Conservation (phyloP, 2,113 vertebrate genomes). For the Apistogramma diplotaenia region DNA sequence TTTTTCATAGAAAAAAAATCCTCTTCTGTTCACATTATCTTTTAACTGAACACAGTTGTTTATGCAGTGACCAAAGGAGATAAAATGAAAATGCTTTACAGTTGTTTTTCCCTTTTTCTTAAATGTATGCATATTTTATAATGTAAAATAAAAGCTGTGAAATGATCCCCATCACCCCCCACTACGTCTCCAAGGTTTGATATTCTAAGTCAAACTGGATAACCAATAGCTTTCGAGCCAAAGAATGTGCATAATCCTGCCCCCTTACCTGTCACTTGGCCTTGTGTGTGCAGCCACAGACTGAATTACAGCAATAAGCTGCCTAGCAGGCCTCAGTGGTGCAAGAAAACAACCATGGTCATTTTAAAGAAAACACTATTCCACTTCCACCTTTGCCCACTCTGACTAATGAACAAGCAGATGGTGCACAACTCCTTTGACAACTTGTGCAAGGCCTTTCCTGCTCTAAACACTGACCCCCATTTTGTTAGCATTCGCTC, state of each 20-base stretch:
- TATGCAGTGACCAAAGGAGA: too few relatives aligned
- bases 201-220: background rate
- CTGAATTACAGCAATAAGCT: background rate
- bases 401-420: background rate
- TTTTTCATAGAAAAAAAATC: too few relatives aligned
- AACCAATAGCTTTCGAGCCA: background rate
- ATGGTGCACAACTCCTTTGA: background rate
- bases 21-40: too few relatives aligned
- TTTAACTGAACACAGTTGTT: too few relatives aligned
- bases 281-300: background rate
- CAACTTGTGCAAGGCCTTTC: background rate
- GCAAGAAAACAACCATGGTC: background rate
- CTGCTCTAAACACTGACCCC: background rate
- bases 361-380: slow-evolving; percentile 1
- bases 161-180: background rate
- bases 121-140: background rate
- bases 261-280: background rate
- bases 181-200: background rate
- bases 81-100: background rate
- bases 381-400: background rate
- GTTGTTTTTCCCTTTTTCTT: background rate
- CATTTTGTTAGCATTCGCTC: background rate
- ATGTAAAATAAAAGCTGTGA: background rate
- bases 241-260: background rate
- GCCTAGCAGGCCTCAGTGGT: background rate